Evolutionary conservation across 2,888 invertebrate species (phyloP).

Genomic region (Pteria penguin): DNA sequence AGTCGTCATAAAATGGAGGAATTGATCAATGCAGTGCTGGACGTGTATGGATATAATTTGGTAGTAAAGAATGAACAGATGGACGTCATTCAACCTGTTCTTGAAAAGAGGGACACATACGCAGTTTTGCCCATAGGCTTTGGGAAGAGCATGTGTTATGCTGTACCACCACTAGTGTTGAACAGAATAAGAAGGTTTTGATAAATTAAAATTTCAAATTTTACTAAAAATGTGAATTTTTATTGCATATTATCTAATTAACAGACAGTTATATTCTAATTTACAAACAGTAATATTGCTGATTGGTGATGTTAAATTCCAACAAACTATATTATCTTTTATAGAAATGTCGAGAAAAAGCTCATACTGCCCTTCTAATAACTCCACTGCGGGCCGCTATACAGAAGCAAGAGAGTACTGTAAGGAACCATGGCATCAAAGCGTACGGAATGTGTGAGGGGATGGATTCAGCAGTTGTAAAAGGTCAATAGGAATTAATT

Average conservation of each 20-base stretch:
- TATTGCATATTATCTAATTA: neutral
- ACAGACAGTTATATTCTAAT: neutral
- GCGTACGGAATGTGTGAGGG: no score
- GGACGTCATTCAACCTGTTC: neutral
- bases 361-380: no score
- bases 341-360: no score
- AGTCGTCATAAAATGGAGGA: no score
- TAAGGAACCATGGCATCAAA: no score
- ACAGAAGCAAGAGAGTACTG: no score
- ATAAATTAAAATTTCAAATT: neutral
- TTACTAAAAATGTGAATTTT: neutral
- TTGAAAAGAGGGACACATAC: constrained; percentile 4
- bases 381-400: no score
- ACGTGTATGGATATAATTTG: neutral
- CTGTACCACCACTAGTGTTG: constrained; percentile 14
- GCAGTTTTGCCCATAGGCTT: constrained; percentile 24
- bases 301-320: neutral
- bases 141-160: constrained; percentile 17
- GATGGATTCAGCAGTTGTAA: no score
- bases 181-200: neutral
- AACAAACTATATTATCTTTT: neutral
- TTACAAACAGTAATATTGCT: neutral
- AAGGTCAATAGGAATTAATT: no score
- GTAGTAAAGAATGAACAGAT: constrained; percentile 1
- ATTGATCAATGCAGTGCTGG: no score